These are phyloP conservation scores for Ypsolopha sequella DNA, from an alignment of 2,888 invertebrate species.

Conservation along the genomic window DNA sequence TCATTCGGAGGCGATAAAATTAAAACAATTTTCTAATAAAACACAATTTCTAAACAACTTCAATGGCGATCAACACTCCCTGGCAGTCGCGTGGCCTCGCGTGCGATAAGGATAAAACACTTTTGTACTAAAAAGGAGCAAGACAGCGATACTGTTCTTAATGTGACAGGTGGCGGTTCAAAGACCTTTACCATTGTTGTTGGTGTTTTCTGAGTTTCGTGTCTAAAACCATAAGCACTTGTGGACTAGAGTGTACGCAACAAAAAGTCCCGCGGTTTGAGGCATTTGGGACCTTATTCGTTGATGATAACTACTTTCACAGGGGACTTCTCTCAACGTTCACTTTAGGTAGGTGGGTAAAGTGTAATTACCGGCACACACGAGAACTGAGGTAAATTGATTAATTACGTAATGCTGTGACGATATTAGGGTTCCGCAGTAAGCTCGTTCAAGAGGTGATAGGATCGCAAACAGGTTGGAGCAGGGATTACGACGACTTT, in stretches of 20 bases:
- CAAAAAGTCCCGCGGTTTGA: background rate
- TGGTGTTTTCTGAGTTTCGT: background rate
- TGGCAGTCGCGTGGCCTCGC: background rate
- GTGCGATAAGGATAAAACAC: background rate
- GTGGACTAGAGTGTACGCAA: background rate
- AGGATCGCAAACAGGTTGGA: too few species aligned
- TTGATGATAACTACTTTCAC: too few species aligned
- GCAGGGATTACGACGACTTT: too few species aligned
- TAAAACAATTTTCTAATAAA: constrained; percentile 1
- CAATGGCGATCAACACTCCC: background rate
- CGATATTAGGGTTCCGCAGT: too few species aligned
- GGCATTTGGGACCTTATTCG: too few species aligned
- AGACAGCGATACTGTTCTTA: constrained; percentile 1
- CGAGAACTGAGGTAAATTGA: too few species aligned
- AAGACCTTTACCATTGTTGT: constrained; percentile 8
- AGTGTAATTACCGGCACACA: background rate
- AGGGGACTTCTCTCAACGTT: background rate
- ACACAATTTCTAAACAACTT: constrained; percentile 2
- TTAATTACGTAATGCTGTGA: too few species aligned
- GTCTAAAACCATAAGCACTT: background rate
- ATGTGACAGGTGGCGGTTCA: constrained; percentile 8
- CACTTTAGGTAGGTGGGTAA: background rate
- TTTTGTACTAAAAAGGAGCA: background rate
- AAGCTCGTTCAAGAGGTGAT: too few species aligned
- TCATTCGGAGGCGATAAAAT: background rate